These are phyloP conservation scores for Suillia variegata DNA, from an alignment of 2,888 invertebrate species.

Conservation along the genomic window DNA sequence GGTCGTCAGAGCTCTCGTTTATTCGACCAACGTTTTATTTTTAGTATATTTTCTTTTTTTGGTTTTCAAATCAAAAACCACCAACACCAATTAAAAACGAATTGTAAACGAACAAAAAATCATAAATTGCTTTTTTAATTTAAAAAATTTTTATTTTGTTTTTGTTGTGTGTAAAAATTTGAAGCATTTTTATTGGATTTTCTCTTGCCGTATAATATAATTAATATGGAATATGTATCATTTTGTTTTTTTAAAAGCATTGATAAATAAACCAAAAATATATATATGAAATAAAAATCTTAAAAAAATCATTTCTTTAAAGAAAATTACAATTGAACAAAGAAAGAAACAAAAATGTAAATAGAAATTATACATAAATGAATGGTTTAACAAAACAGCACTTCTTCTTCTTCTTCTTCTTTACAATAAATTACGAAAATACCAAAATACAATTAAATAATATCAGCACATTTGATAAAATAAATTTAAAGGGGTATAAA, in stretches of 20 bases:
- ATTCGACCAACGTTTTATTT: not conserved
- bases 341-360: conserved; percentile 17
- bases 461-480: conserved; percentile 2
- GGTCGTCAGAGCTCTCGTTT: no score
- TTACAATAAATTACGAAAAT: not conserved
- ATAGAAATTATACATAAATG: no score
- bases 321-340: conserved; percentile 23
- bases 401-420: no score
- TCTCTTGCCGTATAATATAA: no score
- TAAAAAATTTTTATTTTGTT: conserved; percentile 20
- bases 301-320: not conserved
- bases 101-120: not conserved
- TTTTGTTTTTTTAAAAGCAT: no score
- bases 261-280: conserved; percentile 12
- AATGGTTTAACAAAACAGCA: no score
- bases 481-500: no score
- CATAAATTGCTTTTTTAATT: conserved; percentile 16
- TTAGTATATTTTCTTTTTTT: no score
- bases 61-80: no score
- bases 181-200: conserved; percentile 10
- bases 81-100: no score
- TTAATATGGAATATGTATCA: conserved; percentile 21
- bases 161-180: conserved; percentile 26
- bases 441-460: not conserved
- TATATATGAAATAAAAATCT: conserved; percentile 22